phyloP scores from a whole-genome alignment of 2,797 vertebrate species.

The Sternotherus odoratus region DNA sequence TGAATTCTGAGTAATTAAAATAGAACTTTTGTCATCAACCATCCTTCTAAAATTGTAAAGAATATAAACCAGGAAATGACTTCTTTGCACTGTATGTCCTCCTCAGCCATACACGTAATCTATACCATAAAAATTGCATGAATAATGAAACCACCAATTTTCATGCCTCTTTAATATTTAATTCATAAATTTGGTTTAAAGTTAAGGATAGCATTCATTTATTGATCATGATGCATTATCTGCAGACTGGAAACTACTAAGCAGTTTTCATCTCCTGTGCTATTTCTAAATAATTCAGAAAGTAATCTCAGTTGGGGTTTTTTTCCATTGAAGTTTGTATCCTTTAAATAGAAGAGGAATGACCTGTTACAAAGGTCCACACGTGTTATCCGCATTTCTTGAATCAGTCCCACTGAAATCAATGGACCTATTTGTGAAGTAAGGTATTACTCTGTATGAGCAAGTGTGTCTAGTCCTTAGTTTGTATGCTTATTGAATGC shows the following conservation, averaged over 20 bases:
- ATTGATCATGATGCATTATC: conserved; percentile 83
- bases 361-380: neutral
- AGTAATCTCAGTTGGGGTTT: conserved; percentile 69
- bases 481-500: neutral
- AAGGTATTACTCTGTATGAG: neutral
- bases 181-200: conserved; percentile 77
- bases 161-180: conserved; percentile 80
- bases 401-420: neutral
- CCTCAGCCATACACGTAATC: neutral
- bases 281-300: conserved; percentile 83
- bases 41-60: neutral
- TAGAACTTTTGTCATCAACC: fast-evolving
- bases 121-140: conserved; percentile 73
- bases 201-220: conserved; percentile 73
- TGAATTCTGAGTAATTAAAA: neutral
- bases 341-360: conserved; percentile 59
- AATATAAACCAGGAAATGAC: neutral
- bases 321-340: conserved; percentile 66
- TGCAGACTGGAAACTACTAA: conserved; percentile 74
- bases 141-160: conserved; percentile 78
- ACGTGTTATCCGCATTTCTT: neutral
- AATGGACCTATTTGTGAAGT: neutral
- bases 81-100: conserved; percentile 18
- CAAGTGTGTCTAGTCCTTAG: neutral
- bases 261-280: conserved; percentile 78